Conservation (phyloP, 2,797 vertebrate genomes). For the Morelia viridis region DNA sequence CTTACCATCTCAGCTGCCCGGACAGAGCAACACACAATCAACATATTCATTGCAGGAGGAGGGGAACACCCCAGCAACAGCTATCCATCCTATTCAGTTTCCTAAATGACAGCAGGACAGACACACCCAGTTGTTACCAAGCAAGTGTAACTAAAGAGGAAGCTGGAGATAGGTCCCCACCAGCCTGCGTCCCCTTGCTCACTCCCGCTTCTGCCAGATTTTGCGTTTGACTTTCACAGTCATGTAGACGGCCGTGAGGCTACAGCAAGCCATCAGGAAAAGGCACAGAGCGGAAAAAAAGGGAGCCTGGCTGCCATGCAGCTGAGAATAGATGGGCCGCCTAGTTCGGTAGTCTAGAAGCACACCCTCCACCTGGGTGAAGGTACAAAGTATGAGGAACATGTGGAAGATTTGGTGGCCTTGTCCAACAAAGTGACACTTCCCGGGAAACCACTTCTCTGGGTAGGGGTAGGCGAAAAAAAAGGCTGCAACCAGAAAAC, state of each 20-base stretch:
- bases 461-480: slow-evolving; percentile 93
- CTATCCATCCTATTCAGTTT: too few species aligned
- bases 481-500: slow-evolving; percentile 88
- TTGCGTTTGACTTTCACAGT: slow-evolving; percentile 78
- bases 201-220: slow-evolving; percentile 78
- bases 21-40: not conserved
- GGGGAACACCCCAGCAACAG: not conserved
- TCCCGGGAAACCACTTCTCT: slow-evolving; percentile 88
- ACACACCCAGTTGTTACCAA: not conserved
- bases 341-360: slow-evolving; percentile 86
- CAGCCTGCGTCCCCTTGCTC: not conserved
- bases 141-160: not conserved
- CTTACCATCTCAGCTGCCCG: not conserved
- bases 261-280: slow-evolving; percentile 83
- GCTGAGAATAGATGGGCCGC: slow-evolving; percentile 81
- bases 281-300: slow-evolving; percentile 87
- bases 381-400: slow-evolving; percentile 88
- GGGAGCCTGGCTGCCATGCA: slow-evolving; percentile 83
- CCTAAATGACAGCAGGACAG: not conserved
- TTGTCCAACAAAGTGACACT: slow-evolving; percentile 90
- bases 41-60: not conserved
- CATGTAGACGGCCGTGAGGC: slow-evolving; percentile 85
- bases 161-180: not conserved
- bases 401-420: slow-evolving; percentile 95
- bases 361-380: slow-evolving; percentile 91